Conservation (phyloP, 2,888 invertebrate species). For the Theretra japonica region DNA sequence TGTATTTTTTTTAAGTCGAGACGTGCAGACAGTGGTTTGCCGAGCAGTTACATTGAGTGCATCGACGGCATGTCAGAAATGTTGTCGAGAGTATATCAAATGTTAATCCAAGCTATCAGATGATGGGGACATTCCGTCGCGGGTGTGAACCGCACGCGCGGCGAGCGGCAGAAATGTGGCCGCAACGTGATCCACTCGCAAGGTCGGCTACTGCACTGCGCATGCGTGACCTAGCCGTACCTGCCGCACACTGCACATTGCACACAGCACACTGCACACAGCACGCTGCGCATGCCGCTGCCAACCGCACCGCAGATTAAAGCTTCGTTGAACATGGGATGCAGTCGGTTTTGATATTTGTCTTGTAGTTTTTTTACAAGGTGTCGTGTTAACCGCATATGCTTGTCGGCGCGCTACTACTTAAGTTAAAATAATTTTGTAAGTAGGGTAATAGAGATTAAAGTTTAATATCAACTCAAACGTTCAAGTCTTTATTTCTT, state of each 20-base stretch:
- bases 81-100: slow-evolving; percentile 73
- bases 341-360: not conserved
- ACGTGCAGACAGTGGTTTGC: slow-evolving; percentile 49
- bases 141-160: slow-evolving; percentile 77
- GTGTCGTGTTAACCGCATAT: too few relatives aligned
- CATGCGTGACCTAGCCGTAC: slow-evolving; percentile 62
- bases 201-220: slow-evolving; percentile 83
- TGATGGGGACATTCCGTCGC: slow-evolving; percentile 78
- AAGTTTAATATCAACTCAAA: not conserved
- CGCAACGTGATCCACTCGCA: slow-evolving; percentile 73
- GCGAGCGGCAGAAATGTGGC: slow-evolving; percentile 77
- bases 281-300: not conserved
- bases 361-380: not conserved
- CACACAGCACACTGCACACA: not conserved
- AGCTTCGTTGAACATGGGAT: slow-evolving; percentile 10
- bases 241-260: slow-evolving; percentile 26
- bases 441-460: not conserved
- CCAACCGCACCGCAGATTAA: slow-evolving; percentile 9
- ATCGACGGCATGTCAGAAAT: slow-evolving; percentile 67
- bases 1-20: slow-evolving; percentile 36
- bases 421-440: not conserved
- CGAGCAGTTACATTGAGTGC: slow-evolving; percentile 65
- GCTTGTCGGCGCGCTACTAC: not conserved
- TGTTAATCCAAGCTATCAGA: slow-evolving; percentile 73
- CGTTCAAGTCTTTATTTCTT: too few relatives aligned